Base-by-base conservation (phyloP, 2,797 vertebrate genomes). In the Lates japonicus region DNA sequence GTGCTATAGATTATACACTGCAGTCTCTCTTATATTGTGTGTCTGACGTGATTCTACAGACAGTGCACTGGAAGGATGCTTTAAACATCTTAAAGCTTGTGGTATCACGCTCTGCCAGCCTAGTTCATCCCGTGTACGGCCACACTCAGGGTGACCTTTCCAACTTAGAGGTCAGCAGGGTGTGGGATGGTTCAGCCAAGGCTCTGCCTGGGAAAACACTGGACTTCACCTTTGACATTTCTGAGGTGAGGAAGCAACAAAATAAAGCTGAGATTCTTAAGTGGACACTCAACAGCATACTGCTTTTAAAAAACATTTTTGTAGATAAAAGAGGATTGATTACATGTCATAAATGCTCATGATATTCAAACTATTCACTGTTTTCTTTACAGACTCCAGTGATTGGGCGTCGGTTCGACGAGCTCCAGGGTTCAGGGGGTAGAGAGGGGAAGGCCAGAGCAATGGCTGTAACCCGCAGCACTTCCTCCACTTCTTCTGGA, bases 211-310 rank as follows among this genome's bases (percentile, higher is more conserved):
- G 98, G 25, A 99, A 99, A 93, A 99, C 98, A 2, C 92, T 99
- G 76, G 98, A 99, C 83, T 99, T 99, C 84, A 98, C 98, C 77
- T 99, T 99, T 71, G 98, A 99, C 93, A 98, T 99, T 85, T 98
- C 98, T 37, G 98, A 99, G 97, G 98, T 99, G 90, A 82, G 54
- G 20, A 51, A 35, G 11, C 10, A 16, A 61, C 10, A 16, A 22
- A 29, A 46, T 33, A 2, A 52, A 58, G 1, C 5, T 16, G 3
- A 48, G 4, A 35, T 8, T 60, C 5, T 37, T 37, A 31, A 51
- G 48, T 49, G 1, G 19, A 12, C n/a, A 19, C 17, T 42, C 49
- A 48, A 31, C 1, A 22, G 33, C n/a, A 22, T 3, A 29, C 6
- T 5, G 16, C 44, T 20, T 61, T 57, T 16, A 12, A 5, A 35